Percentiles rank a stretch among this genome's conserved stretches.
Conservation (phyloP, 2,113 vertebrate genomes). For the Corythaixoides concolor region DNA sequence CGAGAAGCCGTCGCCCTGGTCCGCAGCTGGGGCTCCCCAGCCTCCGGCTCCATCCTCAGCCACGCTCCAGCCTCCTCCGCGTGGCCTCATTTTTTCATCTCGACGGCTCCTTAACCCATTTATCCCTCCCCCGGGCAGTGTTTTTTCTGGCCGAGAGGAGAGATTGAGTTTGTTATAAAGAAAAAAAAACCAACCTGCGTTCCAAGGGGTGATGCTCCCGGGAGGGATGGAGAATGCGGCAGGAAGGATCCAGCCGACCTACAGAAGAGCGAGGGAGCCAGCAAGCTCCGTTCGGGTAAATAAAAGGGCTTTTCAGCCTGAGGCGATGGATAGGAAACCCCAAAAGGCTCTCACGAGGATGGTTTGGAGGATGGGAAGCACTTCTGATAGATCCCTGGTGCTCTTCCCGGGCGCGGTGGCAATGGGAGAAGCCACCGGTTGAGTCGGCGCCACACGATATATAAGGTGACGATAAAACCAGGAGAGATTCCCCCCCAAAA, state of each 20-base stretch:
- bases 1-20: background rate
- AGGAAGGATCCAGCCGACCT: background rate
- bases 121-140: background rate
- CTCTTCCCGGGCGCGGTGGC: background rate
- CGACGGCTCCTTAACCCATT: constrained; percentile 26
- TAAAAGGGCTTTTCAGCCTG: background rate
- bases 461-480: background rate
- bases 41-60: background rate
- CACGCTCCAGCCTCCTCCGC: background rate
- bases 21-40: background rate
- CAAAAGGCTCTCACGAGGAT: background rate
- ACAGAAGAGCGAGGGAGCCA: fast-evolving
- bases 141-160: background rate
- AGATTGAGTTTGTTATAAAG: background rate
- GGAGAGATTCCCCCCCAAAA: fast-evolving
- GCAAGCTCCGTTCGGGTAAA: fast-evolving
- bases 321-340: background rate
- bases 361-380: background rate
- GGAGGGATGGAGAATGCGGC: background rate
- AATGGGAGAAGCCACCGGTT: background rate
- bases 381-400: background rate
- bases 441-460: fast-evolving
- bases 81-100: background rate
- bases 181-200: background rate
- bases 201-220: background rate